phyloP scores from a whole-genome alignment of 2,113 vertebrate species.

The Austrofundulus limnaeus region DNA sequence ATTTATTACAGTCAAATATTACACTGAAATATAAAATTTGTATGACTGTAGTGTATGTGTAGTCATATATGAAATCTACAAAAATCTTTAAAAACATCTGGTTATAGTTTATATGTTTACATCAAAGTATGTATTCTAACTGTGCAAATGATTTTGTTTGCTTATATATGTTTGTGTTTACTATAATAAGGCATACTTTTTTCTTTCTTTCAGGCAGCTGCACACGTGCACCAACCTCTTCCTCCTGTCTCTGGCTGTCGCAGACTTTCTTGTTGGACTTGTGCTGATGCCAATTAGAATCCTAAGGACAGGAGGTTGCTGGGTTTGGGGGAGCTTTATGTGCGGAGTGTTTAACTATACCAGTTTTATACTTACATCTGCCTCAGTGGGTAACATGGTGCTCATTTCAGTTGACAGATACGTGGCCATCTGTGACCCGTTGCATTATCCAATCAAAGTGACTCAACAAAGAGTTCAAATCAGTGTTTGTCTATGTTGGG shows the following conservation, averaged over 20 bases:
- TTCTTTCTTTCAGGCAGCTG: slow-evolving; percentile 65
- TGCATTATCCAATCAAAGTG: slow-evolving; percentile 40
- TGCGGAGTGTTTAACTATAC: slow-evolving; percentile 5
- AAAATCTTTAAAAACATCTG: no score
- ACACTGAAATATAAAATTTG: no score
- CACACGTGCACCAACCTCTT: slow-evolving; percentile 74
- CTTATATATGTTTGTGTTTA: no score
- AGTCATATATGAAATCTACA: no score
- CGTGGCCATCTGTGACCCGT: slow-evolving; percentile 53
- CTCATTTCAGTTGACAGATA: slow-evolving; percentile 64
- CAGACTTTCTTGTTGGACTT: slow-evolving; percentile 55
- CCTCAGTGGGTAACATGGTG: slow-evolving; percentile 52
- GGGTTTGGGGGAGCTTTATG: slow-evolving; percentile 45
- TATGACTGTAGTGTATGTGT: no score
- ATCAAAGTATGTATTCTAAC: no score
- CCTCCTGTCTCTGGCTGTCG: slow-evolving; percentile 64
- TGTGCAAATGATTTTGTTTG: no score
- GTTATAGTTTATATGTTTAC: background rate
- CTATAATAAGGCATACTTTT: no score
- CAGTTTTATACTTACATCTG: slow-evolving; percentile 26
- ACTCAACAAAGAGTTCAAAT: slow-evolving; percentile 13
- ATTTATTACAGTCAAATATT: no score
- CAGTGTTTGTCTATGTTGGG: slow-evolving; percentile 38
- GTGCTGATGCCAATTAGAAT: slow-evolving; percentile 50
- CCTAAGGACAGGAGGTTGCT: slow-evolving; percentile 38